A percentile compares a stretch with the other conserved stretches of the same genome.
phyloP scores from a whole-genome alignment of 2,113 vertebrate species.

The Mungos mungo region DNA sequence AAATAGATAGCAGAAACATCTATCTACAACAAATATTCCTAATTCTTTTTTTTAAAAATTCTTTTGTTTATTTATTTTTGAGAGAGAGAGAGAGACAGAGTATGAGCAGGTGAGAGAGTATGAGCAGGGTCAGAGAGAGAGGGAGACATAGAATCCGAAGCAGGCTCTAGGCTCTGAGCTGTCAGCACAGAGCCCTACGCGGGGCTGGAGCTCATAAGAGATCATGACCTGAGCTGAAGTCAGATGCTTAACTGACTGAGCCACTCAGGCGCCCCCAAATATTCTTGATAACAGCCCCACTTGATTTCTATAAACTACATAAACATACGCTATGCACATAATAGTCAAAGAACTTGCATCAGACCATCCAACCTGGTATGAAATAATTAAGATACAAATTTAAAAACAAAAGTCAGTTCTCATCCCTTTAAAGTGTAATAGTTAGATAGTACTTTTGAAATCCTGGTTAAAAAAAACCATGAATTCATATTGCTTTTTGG shows the following conservation, averaged over 20 bases:
- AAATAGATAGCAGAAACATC: background rate
- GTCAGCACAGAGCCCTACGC: no score
- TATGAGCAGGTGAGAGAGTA: no score
- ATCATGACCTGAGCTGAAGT: no score
- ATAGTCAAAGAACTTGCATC: background rate
- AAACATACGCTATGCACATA: background rate
- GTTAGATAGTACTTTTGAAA: background rate
- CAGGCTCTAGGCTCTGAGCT: no score
- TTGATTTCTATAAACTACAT: background rate
- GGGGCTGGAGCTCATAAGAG: no score
- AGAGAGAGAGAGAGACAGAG: no score
- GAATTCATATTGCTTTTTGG: background rate
- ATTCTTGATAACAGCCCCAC: background rate
- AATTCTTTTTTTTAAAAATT: background rate
- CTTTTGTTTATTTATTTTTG: background rate
- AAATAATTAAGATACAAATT: slow-evolving; percentile 3
- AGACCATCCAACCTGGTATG: background rate
- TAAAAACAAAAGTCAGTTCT: background rate
- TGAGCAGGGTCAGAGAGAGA: no score
- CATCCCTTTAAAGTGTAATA: background rate
- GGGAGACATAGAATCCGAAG: no score
- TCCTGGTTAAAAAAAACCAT: background rate
- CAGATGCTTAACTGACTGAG: no score
- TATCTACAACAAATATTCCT: background rate
- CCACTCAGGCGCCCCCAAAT: no score